Evolutionary conservation across 2,888 invertebrate species (phyloP).

Genomic region (Odontomyia ornata): DNA sequence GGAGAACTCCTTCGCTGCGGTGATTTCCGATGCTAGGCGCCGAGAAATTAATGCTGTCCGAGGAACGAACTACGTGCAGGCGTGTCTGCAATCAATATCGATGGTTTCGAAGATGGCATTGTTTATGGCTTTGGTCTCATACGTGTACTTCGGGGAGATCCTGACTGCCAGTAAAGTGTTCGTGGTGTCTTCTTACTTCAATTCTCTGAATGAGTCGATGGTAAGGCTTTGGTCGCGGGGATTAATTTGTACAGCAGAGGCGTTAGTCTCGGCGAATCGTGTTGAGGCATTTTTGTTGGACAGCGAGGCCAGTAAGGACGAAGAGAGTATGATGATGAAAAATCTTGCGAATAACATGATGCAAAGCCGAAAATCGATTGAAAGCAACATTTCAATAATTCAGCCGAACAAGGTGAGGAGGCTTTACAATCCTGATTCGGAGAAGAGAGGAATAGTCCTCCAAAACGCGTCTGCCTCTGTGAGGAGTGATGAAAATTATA

Average conservation of each 20-base stretch:
- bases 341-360: constrained; percentile 53
- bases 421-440: constrained; percentile 47
- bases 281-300: constrained; percentile 72
- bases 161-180: constrained; percentile 81
- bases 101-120: constrained; percentile 83
- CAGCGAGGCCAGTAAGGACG: constrained; percentile 55
- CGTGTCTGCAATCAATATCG: constrained; percentile 75
- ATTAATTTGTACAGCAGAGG: constrained; percentile 80
- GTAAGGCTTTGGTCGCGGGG: constrained; percentile 84
- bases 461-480: constrained; percentile 48
- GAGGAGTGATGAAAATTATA: constrained; percentile 33
- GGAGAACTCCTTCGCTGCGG: constrained; percentile 80
- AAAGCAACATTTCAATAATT: constrained; percentile 18
- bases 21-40: constrained; percentile 77
- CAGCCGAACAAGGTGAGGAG: constrained; percentile 25
- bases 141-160: constrained; percentile 70
- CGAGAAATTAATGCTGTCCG: constrained; percentile 76
- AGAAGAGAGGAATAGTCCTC: constrained; percentile 48
- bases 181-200: constrained; percentile 82
- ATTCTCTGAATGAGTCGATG: constrained; percentile 79
- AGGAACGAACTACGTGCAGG: constrained; percentile 74
- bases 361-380: constrained; percentile 55
- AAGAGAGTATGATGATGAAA: constrained; percentile 26
- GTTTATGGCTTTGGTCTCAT: constrained; percentile 77
- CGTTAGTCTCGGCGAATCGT: constrained; percentile 76